These are phyloP conservation scores for Misgurnus mizolepis DNA, from an alignment of 2,113 vertebrate species.

Conservation along the genomic window DNA sequence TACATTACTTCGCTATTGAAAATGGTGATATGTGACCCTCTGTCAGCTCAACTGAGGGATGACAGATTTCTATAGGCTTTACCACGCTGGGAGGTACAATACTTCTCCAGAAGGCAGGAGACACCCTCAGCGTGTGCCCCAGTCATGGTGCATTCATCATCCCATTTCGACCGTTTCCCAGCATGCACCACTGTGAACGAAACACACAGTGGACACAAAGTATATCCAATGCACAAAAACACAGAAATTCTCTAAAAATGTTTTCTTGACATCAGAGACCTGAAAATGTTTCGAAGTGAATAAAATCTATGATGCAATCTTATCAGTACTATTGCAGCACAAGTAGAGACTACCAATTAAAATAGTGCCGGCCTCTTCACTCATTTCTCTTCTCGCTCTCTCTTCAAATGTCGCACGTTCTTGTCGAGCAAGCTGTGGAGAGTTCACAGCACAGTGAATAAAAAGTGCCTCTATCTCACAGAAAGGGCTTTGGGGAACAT, in stretches of 20 bases:
- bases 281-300: neutral
- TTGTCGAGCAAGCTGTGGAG: conserved; percentile 34
- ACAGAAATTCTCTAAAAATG: too few relatives aligned
- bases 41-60: conserved; percentile 7
- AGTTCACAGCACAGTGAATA: conserved; percentile 43
- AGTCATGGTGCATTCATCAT: conserved; percentile 33
- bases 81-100: neutral
- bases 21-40: conserved; percentile 24
- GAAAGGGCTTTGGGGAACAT: conserved; percentile 49
- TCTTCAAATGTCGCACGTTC: conserved; percentile 33
- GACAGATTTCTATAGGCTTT: conserved; percentile 32
- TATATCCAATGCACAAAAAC: too few relatives aligned
- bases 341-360: conserved; percentile 21
- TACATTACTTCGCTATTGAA: conserved; percentile 16
- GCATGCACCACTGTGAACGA: neutral
- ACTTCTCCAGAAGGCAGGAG: conserved; percentile 30
- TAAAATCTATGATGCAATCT: neutral
- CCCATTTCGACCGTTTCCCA: conserved; percentile 7
- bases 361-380: neutral
- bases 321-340: neutral
- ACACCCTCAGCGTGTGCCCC: conserved; percentile 28
- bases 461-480: conserved; percentile 42
- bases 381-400: conserved; percentile 26
- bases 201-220: neutral
- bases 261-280: neutral